Percentiles rank a stretch among this genome's conserved stretches.
Conservation (phyloP, 2,888 invertebrate genomes). For the Hyposoter didymator region DNA sequence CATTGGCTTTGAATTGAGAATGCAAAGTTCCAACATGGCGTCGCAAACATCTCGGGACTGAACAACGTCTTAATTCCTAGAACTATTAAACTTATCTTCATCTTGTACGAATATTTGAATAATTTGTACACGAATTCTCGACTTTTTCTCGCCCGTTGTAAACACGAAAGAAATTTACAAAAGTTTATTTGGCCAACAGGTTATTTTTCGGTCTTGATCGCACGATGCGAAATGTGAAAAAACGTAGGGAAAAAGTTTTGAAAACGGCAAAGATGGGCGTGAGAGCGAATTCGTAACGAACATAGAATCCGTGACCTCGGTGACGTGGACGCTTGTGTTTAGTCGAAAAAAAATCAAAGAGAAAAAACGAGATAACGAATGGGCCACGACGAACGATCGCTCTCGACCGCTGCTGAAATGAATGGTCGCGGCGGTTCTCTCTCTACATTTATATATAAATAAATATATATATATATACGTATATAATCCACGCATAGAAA, state of each 20-base stretch:
- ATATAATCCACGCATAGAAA: constrained; percentile 59
- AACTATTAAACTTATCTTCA: neutral
- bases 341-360: constrained; percentile 14
- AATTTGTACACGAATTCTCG: constrained; percentile 1
- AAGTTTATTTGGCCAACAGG: constrained; percentile 1
- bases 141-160: neutral
- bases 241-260: constrained; percentile 27
- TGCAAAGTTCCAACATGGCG: neutral
- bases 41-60: neutral
- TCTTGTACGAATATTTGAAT: constrained; percentile 15
- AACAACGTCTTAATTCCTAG: neutral
- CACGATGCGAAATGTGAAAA: constrained; percentile 10
- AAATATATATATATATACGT: constrained; percentile 8
- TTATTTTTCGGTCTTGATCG: constrained; percentile 9
- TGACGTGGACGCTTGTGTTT: constrained; percentile 6
- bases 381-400: constrained; percentile 57
- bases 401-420: constrained; percentile 66
- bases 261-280: constrained; percentile 52
- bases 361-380: constrained; percentile 67
- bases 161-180: constrained; percentile 1
- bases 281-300: constrained; percentile 59
- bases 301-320: constrained; percentile 35
- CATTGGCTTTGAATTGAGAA: neutral
- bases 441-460: constrained; percentile 45
- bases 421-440: constrained; percentile 72